phyloP scores from a whole-genome alignment of 2,113 vertebrate species.

The Takifugu bimaculatus region DNA sequence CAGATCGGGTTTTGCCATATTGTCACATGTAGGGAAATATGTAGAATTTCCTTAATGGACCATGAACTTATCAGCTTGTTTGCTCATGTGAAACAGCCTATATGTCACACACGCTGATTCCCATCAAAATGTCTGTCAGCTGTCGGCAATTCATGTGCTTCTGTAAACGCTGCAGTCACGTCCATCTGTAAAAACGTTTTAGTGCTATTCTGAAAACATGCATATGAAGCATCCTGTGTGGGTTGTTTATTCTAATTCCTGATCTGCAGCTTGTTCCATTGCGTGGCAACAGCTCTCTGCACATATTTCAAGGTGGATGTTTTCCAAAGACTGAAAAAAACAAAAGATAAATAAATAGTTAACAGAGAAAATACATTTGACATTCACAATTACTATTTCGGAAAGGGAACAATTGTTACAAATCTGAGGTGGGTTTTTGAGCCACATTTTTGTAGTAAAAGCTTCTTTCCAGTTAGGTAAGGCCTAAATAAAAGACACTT shows the following conservation, averaged over 20 bases:
- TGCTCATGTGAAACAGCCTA: slow-evolving; percentile 15
- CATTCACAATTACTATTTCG: slow-evolving; percentile 19
- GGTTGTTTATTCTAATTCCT: slow-evolving; percentile 58
- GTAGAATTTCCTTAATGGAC: slow-evolving; percentile 1
- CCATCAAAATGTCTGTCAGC: slow-evolving; percentile 11
- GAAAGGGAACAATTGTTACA: slow-evolving; percentile 32
- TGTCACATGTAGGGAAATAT: slow-evolving; percentile 2
- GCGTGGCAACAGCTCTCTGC: slow-evolving; percentile 45
- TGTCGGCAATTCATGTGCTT: slow-evolving; percentile 12
- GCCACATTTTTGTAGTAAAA: slow-evolving; percentile 11
- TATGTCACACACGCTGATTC: slow-evolving; percentile 5
- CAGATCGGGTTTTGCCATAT: slow-evolving; percentile 12
- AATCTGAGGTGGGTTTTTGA: slow-evolving; percentile 32
- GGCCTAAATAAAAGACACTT: slow-evolving; percentile 39
- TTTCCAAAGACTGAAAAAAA: slow-evolving; percentile 6
- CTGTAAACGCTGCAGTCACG: slow-evolving; percentile 19
- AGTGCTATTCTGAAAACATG: slow-evolving; percentile 8
- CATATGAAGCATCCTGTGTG: slow-evolving; percentile 44
- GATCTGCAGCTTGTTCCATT: slow-evolving; percentile 37
- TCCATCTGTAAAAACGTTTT: not conserved
- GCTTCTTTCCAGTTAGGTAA: slow-evolving; percentile 11
- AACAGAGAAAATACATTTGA: not conserved
- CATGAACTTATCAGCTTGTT: not conserved
- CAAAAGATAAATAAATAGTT: slow-evolving; percentile 10
- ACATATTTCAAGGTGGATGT: slow-evolving; percentile 28